Evolutionary conservation across 2,113 vertebrate genomes (phyloP).

Genomic region (Eclectus roratus): DNA sequence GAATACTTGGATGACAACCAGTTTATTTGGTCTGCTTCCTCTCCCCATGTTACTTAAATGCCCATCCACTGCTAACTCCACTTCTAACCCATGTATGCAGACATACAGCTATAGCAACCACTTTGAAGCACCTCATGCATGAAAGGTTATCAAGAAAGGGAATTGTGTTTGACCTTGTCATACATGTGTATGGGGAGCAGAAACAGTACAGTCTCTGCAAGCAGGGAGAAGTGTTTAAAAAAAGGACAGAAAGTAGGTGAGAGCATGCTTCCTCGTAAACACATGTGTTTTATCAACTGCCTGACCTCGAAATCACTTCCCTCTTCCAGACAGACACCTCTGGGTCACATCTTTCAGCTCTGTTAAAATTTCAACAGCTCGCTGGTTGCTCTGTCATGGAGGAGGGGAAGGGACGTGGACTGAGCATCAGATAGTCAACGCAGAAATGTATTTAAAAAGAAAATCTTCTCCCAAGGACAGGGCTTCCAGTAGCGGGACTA

Average conservation of each 20-base stretch:
- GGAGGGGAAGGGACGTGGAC: background rate
- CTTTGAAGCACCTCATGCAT: background rate
- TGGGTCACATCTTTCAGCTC: background rate
- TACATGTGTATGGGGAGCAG: accelerated
- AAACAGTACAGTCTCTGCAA: background rate
- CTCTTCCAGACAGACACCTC: background rate
- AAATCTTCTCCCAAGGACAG: background rate
- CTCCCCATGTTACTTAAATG: accelerated
- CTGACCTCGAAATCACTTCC: background rate
- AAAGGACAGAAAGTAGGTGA: background rate
- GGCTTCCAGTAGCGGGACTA: background rate
- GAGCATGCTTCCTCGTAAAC: background rate
- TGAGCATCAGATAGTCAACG: background rate
- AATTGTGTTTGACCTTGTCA: background rate
- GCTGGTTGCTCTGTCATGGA: background rate
- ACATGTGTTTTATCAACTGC: background rate
- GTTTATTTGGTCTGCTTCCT: background rate
- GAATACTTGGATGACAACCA: too few species aligned
- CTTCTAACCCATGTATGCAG: background rate
- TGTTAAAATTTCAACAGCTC: background rate
- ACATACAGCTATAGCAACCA: background rate
- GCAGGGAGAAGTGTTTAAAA: background rate
- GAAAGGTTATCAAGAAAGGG: background rate
- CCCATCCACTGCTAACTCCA: background rate
- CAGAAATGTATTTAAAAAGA: background rate